These are phyloP conservation scores for Perdita meconis DNA, from an alignment of 2,888 invertebrate genomes.

Conservation along the genomic window DNA sequence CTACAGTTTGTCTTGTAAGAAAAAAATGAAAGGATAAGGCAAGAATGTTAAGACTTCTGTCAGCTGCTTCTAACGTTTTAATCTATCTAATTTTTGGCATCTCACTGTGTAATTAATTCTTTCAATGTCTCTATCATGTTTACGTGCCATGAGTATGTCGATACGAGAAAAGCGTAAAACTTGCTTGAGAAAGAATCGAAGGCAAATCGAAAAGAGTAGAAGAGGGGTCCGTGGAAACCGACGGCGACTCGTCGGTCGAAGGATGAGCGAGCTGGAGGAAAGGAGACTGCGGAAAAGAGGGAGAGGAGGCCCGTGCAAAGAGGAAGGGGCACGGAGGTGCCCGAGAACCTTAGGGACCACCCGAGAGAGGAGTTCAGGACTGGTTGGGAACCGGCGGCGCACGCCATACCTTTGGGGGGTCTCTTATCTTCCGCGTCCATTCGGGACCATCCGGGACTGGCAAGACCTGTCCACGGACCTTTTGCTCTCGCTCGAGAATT, in stretches of 20 bases:
- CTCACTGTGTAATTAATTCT: not conserved
- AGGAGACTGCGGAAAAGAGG: slow-evolving; percentile 44
- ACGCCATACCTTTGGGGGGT: slow-evolving; percentile 82
- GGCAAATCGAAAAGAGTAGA: slow-evolving; percentile 30
- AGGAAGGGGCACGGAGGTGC: slow-evolving; percentile 61
- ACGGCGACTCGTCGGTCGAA: slow-evolving; percentile 15
- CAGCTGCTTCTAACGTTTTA: no score
- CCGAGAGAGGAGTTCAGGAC: slow-evolving; percentile 81
- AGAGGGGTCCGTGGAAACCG: slow-evolving; percentile 40
- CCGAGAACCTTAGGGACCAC: slow-evolving; percentile 79
- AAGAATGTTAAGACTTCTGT: no score
- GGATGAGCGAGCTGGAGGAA: slow-evolving; percentile 23
- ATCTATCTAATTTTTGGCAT: not conserved
- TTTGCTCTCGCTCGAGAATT: slow-evolving; percentile 56
- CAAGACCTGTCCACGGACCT: slow-evolving; percentile 69
- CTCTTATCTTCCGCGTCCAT: slow-evolving; percentile 80
- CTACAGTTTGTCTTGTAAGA: no score
- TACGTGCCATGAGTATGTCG: not conserved
- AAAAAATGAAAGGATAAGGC: no score
- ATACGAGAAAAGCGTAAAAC: not conserved
- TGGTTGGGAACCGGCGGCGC: slow-evolving; percentile 82
- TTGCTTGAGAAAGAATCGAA: not conserved
- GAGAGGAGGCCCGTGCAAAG: slow-evolving; percentile 51
- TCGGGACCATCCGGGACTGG: slow-evolving; percentile 75
- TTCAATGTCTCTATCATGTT: not conserved